Conservation (phyloP, 2,113 vertebrate species). For the Haemorhous mexicanus region DNA sequence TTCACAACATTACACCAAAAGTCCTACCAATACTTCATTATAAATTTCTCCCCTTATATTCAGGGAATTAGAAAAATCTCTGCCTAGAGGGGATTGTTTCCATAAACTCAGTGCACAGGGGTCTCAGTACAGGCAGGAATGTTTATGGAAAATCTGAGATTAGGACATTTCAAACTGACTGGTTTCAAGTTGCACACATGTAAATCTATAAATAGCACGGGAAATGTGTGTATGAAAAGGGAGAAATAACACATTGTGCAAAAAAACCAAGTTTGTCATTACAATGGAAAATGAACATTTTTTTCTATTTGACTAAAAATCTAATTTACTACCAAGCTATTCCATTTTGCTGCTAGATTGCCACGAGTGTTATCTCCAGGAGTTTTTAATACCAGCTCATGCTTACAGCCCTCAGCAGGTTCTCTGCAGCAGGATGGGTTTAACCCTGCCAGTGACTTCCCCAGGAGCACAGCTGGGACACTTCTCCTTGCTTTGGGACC, state of each 20-base stretch:
- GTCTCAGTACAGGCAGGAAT: slow-evolving; percentile 15
- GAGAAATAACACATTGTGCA: background rate
- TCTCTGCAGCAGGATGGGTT: background rate
- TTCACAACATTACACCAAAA: background rate
- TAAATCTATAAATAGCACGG: slow-evolving; percentile 14
- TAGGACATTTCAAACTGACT: slow-evolving; percentile 4
- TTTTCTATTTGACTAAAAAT: background rate
- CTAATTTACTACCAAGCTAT: background rate
- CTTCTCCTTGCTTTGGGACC: fast-evolving
- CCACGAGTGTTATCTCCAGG: background rate
- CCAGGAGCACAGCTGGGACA: background rate
- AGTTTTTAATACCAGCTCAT: background rate
- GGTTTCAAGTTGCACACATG: slow-evolving; percentile 28
- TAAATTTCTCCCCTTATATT: background rate
- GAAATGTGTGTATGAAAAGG: background rate
- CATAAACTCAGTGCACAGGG: background rate
- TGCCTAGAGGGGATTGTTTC: slow-evolving; percentile 34
- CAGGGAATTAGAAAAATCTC: slow-evolving; percentile 10
- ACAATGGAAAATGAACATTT: background rate
- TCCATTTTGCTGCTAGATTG: background rate
- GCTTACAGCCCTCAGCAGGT: background rate
- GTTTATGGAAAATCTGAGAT: slow-evolving; percentile 60
- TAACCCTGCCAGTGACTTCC: background rate
- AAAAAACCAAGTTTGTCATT: background rate
- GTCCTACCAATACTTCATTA: slow-evolving; percentile 13